Conservation (phyloP, 2,888 invertebrate species). For the Margaritifera margaritifera region DNA sequence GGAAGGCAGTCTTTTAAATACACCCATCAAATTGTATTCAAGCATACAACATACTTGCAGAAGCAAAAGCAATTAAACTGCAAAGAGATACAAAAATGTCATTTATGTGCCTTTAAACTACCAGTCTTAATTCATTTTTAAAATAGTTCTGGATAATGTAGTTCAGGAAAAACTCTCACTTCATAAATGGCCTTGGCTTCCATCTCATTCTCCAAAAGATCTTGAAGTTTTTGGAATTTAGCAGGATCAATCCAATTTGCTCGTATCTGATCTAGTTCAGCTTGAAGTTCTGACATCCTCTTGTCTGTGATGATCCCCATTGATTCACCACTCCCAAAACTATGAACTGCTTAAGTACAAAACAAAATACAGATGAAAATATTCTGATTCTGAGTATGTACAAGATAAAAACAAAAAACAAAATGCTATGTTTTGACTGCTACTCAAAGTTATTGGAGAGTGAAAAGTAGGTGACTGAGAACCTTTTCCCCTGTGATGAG, state of each 20-base stretch:
- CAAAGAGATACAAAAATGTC: background rate
- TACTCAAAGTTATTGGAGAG: too few species aligned
- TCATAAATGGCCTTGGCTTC: slow-evolving; percentile 32
- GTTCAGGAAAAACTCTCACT: slow-evolving; percentile 18
- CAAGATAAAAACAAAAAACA: background rate
- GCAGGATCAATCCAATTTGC: slow-evolving; percentile 40
- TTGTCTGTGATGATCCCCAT: slow-evolving; percentile 55
- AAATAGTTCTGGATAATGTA: background rate
- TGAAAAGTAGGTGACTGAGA: too few species aligned
- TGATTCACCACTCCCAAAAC: slow-evolving; percentile 39
- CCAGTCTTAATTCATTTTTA: background rate
- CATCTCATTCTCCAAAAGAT: slow-evolving; percentile 27
- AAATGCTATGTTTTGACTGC: background rate
- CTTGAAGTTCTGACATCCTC: slow-evolving; percentile 45
- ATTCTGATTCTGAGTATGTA: background rate
- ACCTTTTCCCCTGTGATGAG: too few species aligned
- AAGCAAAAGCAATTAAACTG: too few species aligned
- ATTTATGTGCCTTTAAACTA: background rate
- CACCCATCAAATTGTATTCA: too few species aligned
- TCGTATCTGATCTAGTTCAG: slow-evolving; percentile 35
- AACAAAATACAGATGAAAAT: slow-evolving; percentile 1
- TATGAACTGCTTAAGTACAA: background rate
- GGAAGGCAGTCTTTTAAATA: too few species aligned
- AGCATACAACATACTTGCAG: too few species aligned
- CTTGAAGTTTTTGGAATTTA: slow-evolving; percentile 20